Base-by-base conservation (phyloP, 2,888 invertebrate species). In the Yponomeuta evonymella region DNA sequence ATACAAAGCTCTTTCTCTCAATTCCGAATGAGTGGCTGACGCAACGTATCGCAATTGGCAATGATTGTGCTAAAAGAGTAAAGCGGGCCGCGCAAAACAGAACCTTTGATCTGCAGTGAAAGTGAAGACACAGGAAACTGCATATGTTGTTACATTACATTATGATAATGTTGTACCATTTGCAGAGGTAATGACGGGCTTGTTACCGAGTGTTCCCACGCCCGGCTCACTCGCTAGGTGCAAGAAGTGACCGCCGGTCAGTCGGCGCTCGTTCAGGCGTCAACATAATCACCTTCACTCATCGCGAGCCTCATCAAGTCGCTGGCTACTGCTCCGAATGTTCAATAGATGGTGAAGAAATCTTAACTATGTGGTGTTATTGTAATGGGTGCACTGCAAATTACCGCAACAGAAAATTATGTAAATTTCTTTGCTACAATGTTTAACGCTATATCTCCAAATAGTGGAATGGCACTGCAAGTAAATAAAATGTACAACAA, bases 61-160 rank as follows among this genome's bases (percentile, higher is more conserved):
- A 58, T 58, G 51, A 58, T 58, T 12, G 10, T 51, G 51, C 51
- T 15, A 58, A 58, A 58, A 9, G 51, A 58, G 51, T 15, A 58
- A 15, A 3, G 51, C 15, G 4, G 15, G 51, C 1, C 51, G 51
- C 12, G 15, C 51, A 58, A 58, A 15, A 15, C 51, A 58, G 51
- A 58, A 58, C 51, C 51, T 58, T 58, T 12, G 51, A 58, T 58
- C 51, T 58, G 51, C 51, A 58, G 51, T 58, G 51, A 58, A 58
- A 58, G 51, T 58, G 51, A 58, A 58, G 51, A 15, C 51, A 58
- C 51, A 58, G 51, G 51, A 58, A 58, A 58, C 51, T 58, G 51
- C 12, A 58, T 58, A 58, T 58, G 51, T 58, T 58, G 51, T 58
- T 58, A 15, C 15, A 58, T 58, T 58, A 58, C 51, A 58, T 58